Evolutionary conservation across 2,113 vertebrate genomes (phyloP), one percentile per base, ranked within the genome.

Genomic region (Spermophilus dauricus): DNA sequence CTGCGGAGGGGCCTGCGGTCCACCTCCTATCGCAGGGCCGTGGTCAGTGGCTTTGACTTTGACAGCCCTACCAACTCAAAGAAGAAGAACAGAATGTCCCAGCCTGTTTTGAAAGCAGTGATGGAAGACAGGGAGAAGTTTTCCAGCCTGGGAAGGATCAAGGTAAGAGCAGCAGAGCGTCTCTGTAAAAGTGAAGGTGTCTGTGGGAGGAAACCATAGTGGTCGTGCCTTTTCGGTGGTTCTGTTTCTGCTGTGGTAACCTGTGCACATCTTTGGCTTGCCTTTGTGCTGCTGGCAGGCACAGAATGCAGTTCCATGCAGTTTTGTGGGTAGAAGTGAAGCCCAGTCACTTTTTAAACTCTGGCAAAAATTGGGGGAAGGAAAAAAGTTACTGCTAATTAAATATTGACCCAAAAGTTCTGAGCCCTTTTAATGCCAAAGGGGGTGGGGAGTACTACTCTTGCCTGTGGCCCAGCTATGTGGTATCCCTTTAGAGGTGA

Each of bases 11-110:
- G 99, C 18, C 98, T 99, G 97, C 98, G 99, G 94, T 99, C 99
- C 42, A 99, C 99, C 0, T 99, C 99, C 2, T 99, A 99, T 75
- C 99, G 99, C 93, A 98, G 99, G n/a, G 99, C 99, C 0, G 99
- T 99, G 94, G 99, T 99, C 45, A 99, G 99, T 34, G 99, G 99
- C 9, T 97, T 99, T 34, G 99, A 99, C 22, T 88, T 98, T 9
- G 99, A 99, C 69, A 96, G 97, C 10, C 73, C 98, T 1, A 48
- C 88, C 1, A 77, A 97, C 30, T 98, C 98, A 20, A 98, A 98
- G 89, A 99, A 98, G 81, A 98, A 98, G 56, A 99, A 98, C 96
- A 98, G 98, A 45, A 98, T 99, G 98, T 99, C 99, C 14, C 99
- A 99, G 95, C 99, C 99, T 6, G 8, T 97, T 5, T 97, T 99